These are phyloP conservation scores for Notarius quadriscutis DNA, from an alignment of 2,113 vertebrate species.

Conservation along the genomic window DNA sequence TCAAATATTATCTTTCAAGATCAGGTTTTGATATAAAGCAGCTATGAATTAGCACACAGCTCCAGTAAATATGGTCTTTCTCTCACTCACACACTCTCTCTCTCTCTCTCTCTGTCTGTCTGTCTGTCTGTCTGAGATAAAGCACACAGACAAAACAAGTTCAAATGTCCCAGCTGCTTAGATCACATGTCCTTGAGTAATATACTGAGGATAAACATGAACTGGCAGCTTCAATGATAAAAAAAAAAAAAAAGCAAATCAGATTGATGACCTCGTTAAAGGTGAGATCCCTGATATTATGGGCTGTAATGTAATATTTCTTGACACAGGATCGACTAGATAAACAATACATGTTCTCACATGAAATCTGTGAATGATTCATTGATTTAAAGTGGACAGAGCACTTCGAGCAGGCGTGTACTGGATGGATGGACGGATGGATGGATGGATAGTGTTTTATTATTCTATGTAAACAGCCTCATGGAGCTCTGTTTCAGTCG, in stretches of 20 bases:
- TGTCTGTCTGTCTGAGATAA: no score
- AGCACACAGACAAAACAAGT: not conserved
- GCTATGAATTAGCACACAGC: not conserved
- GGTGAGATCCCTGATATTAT: not conserved
- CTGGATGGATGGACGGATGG: not conserved
- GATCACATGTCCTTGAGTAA: not conserved
- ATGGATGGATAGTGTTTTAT: slow-evolving; percentile 26
- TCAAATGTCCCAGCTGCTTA: not conserved
- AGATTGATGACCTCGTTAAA: not conserved
- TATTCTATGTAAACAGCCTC: slow-evolving; percentile 56
- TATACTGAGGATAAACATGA: not conserved
- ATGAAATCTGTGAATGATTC: slow-evolving; percentile 24
- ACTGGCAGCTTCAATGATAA: not conserved
- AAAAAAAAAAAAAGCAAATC: not conserved
- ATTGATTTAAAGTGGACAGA: not conserved
- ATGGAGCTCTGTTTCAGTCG: slow-evolving; percentile 50
- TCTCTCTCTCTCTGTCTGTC: no score
- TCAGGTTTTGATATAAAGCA: not conserved
- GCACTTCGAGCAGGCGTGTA: not conserved
- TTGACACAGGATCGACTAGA: not conserved
- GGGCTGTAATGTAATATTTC: not conserved
- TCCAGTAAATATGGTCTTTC: not conserved
- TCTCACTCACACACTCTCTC: not conserved
- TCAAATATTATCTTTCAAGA: not conserved
- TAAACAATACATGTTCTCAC: not conserved